phyloP scores from a whole-genome alignment of 2,113 vertebrate genomes.

The Chloropsis cyanopogon region DNA sequence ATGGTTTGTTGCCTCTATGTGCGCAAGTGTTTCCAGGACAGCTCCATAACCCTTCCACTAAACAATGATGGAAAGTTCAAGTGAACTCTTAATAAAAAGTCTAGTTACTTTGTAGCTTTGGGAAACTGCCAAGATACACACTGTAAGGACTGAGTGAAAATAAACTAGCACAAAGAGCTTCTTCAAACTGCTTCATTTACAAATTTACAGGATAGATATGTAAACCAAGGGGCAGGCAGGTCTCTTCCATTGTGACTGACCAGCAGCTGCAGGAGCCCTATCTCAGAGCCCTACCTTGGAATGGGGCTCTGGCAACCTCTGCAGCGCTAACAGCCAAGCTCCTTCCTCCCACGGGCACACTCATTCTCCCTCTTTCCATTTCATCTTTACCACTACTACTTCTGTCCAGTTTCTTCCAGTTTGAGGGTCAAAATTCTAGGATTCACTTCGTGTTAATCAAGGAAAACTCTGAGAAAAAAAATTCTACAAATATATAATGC shows the following conservation, averaged over 20 bases:
- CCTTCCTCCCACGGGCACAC: not conserved
- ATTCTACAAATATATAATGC: not conserved
- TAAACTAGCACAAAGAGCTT: not conserved
- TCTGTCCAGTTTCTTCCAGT: not conserved
- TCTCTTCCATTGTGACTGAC: not conserved
- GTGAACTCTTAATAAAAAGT: not conserved
- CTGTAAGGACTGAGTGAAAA: not conserved
- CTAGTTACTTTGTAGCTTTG: not conserved
- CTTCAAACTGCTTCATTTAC: not conserved
- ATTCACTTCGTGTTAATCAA: not conserved
- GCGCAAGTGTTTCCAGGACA: not conserved
- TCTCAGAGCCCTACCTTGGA: not conserved
- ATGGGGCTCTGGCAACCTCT: not conserved
- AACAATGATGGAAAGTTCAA: not conserved
- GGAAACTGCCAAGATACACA: constrained; percentile 17
- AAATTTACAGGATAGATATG: not conserved
- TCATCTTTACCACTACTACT: not conserved
- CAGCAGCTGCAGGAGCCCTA: not conserved
- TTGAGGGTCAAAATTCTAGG: not conserved
- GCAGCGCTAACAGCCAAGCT: not conserved
- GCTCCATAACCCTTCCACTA: not conserved
- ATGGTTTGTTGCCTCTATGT: not conserved
- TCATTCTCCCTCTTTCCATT: not conserved
- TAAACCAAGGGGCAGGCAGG: not conserved
- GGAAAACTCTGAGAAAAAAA: not conserved